These are phyloP conservation scores for Dynastes maya DNA, from an alignment of 2,888 invertebrate genomes.

Conservation along the genomic window DNA sequence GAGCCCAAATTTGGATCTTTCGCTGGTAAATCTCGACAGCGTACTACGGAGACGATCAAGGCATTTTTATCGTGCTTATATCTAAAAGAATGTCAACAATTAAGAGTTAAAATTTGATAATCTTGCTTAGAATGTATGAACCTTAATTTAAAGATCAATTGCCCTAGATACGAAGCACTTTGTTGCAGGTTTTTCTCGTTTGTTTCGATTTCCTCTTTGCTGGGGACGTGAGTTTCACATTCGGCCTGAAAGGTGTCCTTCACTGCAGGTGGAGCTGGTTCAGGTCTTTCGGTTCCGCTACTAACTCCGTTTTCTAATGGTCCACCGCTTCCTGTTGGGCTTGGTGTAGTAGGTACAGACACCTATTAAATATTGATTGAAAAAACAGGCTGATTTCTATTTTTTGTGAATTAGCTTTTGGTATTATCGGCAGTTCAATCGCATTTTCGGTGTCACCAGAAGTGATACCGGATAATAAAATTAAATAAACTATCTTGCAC, in stretches of 20 bases:
- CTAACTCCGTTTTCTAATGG: conserved; percentile 65
- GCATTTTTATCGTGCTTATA: conserved; percentile 93
- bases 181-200: conserved; percentile 75
- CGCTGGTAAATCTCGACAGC: conserved; percentile 90
- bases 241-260: conserved; percentile 71
- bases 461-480: too few species aligned
- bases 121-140: conserved; percentile 60
- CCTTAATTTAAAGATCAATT: conserved; percentile 90
- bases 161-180: conserved; percentile 84
- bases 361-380: conserved; percentile 59
- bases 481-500: too few species aligned
- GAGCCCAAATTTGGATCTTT: conserved; percentile 87
- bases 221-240: conserved; percentile 70
- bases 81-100: conserved; percentile 69
- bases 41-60: conserved; percentile 92
- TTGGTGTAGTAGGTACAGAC: conserved; percentile 68
- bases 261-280: conserved; percentile 64
- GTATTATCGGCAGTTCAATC: too few species aligned
- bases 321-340: conserved; percentile 66
- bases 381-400: too few species aligned
- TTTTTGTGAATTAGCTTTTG: too few species aligned
- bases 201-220: conserved; percentile 74
- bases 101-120: conserved; percentile 9
- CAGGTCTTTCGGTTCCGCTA: conserved; percentile 61
- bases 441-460: too few species aligned